phyloP scores from a whole-genome alignment of 92 coral and sea anemone species.

The Porites rus region DNA sequence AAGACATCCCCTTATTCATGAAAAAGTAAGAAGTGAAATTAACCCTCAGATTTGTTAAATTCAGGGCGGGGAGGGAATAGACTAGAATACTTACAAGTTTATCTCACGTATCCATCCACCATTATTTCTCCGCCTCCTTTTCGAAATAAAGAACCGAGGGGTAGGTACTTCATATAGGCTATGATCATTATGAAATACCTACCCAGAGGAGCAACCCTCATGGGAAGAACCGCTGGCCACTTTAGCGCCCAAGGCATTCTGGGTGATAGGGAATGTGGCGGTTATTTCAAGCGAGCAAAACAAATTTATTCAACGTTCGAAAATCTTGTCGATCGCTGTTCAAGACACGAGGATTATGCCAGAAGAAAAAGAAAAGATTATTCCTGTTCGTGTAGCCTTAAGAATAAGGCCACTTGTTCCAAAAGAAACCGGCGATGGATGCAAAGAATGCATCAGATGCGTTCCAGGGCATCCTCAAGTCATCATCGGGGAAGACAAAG shows the following conservation, averaged over 20 bases:
- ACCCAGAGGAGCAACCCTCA: background rate
- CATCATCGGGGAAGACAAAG: slow-evolving; percentile 88
- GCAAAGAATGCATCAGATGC: slow-evolving; percentile 83
- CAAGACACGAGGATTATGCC: slow-evolving; percentile 58
- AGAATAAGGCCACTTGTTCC: slow-evolving; percentile 88
- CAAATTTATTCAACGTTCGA: slow-evolving; percentile 28
- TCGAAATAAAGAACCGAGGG: background rate
- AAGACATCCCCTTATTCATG: slow-evolving; percentile 1
- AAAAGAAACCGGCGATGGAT: slow-evolving; percentile 90
- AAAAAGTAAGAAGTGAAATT: background rate
- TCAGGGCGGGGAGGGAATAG: background rate
- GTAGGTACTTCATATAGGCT: background rate
- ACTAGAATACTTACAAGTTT: background rate
- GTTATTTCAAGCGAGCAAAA: slow-evolving; percentile 50
- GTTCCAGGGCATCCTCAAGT: slow-evolving; percentile 94
- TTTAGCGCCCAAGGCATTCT: slow-evolving; percentile 8
- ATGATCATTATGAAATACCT: too few relatives aligned
- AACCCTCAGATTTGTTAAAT: background rate
- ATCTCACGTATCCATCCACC: background rate
- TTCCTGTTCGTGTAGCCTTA: slow-evolving; percentile 94
- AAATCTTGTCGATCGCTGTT: background rate
- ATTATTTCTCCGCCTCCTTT: background rate
- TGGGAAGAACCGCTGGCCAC: slow-evolving; percentile 34
- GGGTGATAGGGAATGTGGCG: slow-evolving; percentile 50
- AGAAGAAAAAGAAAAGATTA: slow-evolving; percentile 79